Conservation (phyloP, 2,888 invertebrate genomes). For the Onchidella celtica region DNA sequence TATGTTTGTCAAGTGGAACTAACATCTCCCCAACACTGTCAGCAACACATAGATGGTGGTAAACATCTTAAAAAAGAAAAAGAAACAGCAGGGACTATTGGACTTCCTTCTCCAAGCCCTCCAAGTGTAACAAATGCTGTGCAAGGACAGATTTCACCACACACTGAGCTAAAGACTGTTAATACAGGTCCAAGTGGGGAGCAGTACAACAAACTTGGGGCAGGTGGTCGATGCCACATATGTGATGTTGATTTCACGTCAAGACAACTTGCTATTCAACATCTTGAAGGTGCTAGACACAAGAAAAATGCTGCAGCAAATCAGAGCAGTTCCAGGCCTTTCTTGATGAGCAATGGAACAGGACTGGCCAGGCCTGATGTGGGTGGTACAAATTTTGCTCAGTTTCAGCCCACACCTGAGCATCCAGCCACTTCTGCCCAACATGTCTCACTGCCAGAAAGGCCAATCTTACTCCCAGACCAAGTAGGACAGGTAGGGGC, state of each 20-base stretch:
- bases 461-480: not conserved
- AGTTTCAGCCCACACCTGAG: not conserved
- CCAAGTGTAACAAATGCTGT: not conserved
- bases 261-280: constrained; percentile 50
- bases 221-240: constrained; percentile 57
- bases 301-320: constrained; percentile 50
- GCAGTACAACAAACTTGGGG: constrained; percentile 51
- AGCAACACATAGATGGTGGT: constrained; percentile 55
- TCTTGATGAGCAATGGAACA: too few relatives aligned
- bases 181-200: constrained; percentile 10
- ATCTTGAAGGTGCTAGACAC: constrained; percentile 57
- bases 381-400: too few relatives aligned
- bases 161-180: not conserved
- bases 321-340: not conserved
- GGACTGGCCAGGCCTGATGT: too few relatives aligned
- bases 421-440: not conserved
- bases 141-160: not conserved
- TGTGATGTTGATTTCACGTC: constrained; percentile 60
- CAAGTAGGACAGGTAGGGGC: not conserved
- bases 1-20: constrained; percentile 56
- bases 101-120: not conserved
- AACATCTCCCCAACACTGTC: constrained; percentile 53
- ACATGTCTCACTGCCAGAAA: not conserved
- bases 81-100: not conserved
- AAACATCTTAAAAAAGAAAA: constrained; percentile 55